Evolutionary conservation across 2,888 invertebrate genomes (phyloP).

Genomic region (Sylvicola cinctus): DNA sequence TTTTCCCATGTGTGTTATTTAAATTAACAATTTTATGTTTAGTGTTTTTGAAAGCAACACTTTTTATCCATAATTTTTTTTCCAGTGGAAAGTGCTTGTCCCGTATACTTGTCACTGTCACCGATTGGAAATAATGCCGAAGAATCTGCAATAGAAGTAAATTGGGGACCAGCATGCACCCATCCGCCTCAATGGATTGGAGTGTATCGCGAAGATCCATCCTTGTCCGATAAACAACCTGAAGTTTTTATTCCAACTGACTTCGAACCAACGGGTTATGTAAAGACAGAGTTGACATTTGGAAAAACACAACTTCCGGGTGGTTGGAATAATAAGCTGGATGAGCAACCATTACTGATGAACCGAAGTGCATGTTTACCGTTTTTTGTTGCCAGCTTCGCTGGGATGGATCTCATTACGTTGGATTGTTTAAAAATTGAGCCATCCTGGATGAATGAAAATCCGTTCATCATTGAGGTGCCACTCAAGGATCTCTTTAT

Average conservation of each 20-base stretch:
- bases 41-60: too few relatives aligned
- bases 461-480: constrained; percentile 13
- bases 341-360: constrained; percentile 11
- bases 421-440: constrained; percentile 54
- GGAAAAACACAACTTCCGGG: constrained; percentile 34
- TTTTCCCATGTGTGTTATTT: too few relatives aligned
- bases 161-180: constrained; percentile 22
- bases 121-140: constrained; percentile 15
- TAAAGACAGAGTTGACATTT: constrained; percentile 29
- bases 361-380: constrained; percentile 39
- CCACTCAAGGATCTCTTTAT: constrained; percentile 19
- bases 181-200: constrained; percentile 21
- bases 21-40: too few relatives aligned
- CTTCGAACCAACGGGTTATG: constrained; percentile 1
- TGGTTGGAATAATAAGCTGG: constrained; percentile 31
- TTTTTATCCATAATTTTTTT: background rate
- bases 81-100: constrained; percentile 13
- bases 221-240: constrained; percentile 15
- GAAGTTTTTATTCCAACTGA: constrained; percentile 14
- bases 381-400: constrained; percentile 49
- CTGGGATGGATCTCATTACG: constrained; percentile 34
- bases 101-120: constrained; percentile 19
- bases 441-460: constrained; percentile 69
- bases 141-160: constrained; percentile 18
- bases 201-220: constrained; percentile 20